Conservation (phyloP, 2,113 vertebrate genomes). For the Naja naja region DNA sequence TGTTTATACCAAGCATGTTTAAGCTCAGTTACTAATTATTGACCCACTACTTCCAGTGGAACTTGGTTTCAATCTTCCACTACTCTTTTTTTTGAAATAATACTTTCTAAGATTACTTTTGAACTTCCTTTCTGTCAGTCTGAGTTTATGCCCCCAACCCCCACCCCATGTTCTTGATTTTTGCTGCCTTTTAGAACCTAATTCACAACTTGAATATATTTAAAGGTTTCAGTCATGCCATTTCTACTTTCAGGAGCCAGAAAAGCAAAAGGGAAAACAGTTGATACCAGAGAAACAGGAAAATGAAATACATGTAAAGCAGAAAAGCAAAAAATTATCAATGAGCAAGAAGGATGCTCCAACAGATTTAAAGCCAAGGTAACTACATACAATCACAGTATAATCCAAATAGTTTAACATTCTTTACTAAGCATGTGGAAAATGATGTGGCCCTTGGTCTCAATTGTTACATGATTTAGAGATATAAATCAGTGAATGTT, state of each 20-base stretch:
- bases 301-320: slow-evolving; percentile 78
- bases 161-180: not conserved
- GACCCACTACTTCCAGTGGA: not conserved
- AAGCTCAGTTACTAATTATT: not conserved
- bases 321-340: slow-evolving; percentile 84
- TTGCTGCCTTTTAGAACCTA: not conserved
- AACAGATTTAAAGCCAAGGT: slow-evolving; percentile 86
- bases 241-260: slow-evolving; percentile 78
- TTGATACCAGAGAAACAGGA: slow-evolving; percentile 77
- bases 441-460: not conserved
- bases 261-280: slow-evolving; percentile 88
- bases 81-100: not conserved
- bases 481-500: not conserved
- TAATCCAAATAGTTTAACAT: not conserved
- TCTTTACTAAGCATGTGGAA: not conserved
- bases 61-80: not conserved
- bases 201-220: not conserved
- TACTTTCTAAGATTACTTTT: not conserved
- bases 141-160: not conserved
- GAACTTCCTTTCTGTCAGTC: not conserved
- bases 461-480: not conserved
- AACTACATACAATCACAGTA: slow-evolving; percentile 25
- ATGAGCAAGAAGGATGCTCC: slow-evolving; percentile 83
- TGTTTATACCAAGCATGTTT: not conserved
- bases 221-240: not conserved